Percentiles rank a stretch among this genome's conserved stretches.
phyloP scores from a whole-genome alignment of 1,140 invertebrate genomes.

The Apis laboriosa region DNA sequence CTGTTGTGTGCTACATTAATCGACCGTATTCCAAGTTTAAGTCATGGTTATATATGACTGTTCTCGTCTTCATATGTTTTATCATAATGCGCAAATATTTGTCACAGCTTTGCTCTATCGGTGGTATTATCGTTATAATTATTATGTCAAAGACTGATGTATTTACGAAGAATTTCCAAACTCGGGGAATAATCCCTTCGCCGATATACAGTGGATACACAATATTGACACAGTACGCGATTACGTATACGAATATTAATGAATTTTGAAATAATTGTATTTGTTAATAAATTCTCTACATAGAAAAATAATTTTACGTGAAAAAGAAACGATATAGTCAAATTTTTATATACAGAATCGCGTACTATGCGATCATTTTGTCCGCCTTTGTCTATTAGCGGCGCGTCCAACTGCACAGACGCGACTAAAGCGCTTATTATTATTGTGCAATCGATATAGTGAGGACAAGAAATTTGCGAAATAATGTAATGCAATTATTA shows the following conservation, averaged over 20 bases:
- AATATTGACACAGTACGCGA: no score
- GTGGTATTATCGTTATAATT: constrained; percentile 63
- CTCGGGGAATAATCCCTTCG: constrained; percentile 24
- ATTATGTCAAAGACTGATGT: constrained; percentile 75
- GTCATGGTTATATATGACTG: constrained; percentile 56
- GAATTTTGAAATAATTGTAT: no score
- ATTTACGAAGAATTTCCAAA: constrained; percentile 61
- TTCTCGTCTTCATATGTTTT: constrained; percentile 56
- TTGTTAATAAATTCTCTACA: no score
- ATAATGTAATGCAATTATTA: constrained; percentile 64
- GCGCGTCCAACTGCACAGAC: constrained; percentile 44
- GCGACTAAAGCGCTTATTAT: constrained; percentile 63
- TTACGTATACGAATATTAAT: no score
- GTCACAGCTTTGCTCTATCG: constrained; percentile 62
- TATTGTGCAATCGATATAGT: constrained; percentile 61
- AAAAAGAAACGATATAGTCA: no score
- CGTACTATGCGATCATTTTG: constrained; percentile 1
- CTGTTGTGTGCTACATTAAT: constrained; percentile 40
- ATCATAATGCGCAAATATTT: constrained; percentile 50
- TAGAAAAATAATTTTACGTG: no score
- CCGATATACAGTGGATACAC: no score
- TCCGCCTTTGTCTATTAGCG: constrained; percentile 42
- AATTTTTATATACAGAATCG: no score
- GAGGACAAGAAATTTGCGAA: constrained; percentile 50
- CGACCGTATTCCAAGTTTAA: constrained; percentile 51